Conservation (phyloP, 1,140 invertebrate genomes). For the Microplitis mediator region DNA sequence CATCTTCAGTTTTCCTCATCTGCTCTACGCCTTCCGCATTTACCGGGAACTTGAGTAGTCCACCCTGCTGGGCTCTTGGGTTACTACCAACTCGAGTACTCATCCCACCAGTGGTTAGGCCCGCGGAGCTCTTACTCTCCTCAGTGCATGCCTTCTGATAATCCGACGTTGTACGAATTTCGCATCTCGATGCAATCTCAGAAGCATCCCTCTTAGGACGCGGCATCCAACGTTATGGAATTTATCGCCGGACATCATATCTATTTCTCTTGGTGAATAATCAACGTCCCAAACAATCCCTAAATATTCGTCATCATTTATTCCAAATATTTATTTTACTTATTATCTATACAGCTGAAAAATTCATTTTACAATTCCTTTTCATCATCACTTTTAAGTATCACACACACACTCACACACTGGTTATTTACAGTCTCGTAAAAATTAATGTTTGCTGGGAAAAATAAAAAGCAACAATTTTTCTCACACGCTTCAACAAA, state of each 20-base stretch:
- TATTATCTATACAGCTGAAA: background rate
- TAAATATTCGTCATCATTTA: background rate
- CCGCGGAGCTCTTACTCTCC: conserved; percentile 5
- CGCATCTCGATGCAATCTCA: conserved; percentile 39
- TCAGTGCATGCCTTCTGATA: conserved; percentile 38
- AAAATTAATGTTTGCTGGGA: no score
- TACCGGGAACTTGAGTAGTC: conserved; percentile 8
- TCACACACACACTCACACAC: background rate
- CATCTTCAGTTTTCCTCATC: background rate
- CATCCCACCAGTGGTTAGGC: conserved; percentile 6
- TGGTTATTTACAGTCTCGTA: no score
- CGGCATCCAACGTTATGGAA: conserved; percentile 15
- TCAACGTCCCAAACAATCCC: background rate
- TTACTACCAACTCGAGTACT: background rate
- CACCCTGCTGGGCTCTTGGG: background rate
- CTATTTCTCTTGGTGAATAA: background rate
- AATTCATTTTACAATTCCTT: no score
- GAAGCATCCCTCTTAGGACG: conserved; percentile 23
- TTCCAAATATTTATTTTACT: background rate
- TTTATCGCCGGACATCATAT: conserved; percentile 26
- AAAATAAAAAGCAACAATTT: background rate
- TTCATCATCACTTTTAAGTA: no score
- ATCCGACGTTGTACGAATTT: conserved; percentile 40
- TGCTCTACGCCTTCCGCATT: background rate
- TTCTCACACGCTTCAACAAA: background rate